Evolutionary conservation across 2,888 invertebrate genomes (phyloP).

Genomic region (Pollenia angustigena): DNA sequence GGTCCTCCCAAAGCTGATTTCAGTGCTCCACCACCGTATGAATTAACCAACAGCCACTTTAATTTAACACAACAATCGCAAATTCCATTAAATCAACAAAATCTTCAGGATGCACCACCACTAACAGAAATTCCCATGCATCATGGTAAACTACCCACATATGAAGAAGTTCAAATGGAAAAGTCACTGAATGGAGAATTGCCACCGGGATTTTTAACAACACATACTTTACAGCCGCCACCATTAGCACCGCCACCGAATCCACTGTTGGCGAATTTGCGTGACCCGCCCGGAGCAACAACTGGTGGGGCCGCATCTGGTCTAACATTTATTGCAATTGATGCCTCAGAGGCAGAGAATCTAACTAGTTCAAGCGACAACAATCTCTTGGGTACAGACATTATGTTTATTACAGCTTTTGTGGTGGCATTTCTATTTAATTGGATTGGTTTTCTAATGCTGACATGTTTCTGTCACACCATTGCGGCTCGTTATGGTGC

Average conservation of each 20-base stretch:
- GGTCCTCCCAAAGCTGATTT: constrained; percentile 93
- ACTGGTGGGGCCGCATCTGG: constrained; percentile 84
- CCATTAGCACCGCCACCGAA: constrained; percentile 80
- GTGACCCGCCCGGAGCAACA: constrained; percentile 73
- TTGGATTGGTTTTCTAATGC: constrained; percentile 95
- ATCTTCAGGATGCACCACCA: constrained; percentile 59
- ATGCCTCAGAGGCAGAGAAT: constrained; percentile 88
- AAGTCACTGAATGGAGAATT: constrained; percentile 91
- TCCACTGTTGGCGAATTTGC: constrained; percentile 80
- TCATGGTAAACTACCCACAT: constrained; percentile 92
- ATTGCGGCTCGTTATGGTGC: constrained; percentile 97
- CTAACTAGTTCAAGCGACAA: constrained; percentile 90
- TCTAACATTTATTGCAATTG: constrained; percentile 90
- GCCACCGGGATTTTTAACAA: constrained; percentile 82
- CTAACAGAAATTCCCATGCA: constrained; percentile 78
- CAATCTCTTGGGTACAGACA: constrained; percentile 94
- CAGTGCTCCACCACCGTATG: constrained; percentile 95
- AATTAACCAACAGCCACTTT: constrained; percentile 84
- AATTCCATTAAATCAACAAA: constrained; percentile 55
- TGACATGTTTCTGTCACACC: constrained; percentile 97
- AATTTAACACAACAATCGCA: constrained; percentile 66
- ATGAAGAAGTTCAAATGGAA: constrained; percentile 95
- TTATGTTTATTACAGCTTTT: constrained; percentile 96
- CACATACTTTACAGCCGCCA: constrained; percentile 79
- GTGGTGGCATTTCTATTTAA: constrained; percentile 98